Percentiles rank a stretch among this genome's conserved stretches.
phyloP scores from a whole-genome alignment of 2,888 invertebrate species.

The Amblyjoppa fuscipennis region DNA sequence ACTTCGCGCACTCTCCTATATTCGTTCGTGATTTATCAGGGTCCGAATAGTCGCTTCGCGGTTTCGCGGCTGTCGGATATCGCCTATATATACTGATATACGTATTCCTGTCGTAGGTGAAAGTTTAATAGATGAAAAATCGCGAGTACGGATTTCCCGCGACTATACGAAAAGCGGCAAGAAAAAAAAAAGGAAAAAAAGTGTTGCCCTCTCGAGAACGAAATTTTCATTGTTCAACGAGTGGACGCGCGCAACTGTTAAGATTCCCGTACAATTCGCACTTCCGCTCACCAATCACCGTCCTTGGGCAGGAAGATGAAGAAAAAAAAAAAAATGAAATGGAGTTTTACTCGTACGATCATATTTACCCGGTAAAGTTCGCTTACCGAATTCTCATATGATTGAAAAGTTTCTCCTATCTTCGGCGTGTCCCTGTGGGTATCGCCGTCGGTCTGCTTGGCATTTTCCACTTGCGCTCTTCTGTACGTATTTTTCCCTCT shows the following conservation, averaged over 20 bases:
- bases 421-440: not conserved
- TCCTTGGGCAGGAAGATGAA: no score
- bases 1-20: constrained; percentile 48
- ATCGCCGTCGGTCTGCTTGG: constrained; percentile 35
- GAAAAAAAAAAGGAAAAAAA: not conserved
- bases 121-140: not conserved
- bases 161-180: not conserved
- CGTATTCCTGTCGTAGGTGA: not conserved
- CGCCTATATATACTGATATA: not conserved
- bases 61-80: constrained; percentile 39
- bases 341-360: constrained; percentile 22
- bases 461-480: constrained; percentile 32
- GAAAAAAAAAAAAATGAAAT: not conserved
- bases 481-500: not conserved
- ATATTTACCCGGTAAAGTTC: not conserved
- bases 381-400: constrained; percentile 15
- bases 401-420: not conserved
- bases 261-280: not conserved
- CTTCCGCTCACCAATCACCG: not conserved
- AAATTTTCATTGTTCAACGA: not conserved
- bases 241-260: no score
- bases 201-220: not conserved
- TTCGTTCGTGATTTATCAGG: constrained; percentile 56
- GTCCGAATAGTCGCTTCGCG: constrained; percentile 45
- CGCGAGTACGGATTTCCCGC: not conserved